A percentile compares a stretch with the other conserved stretches of the same genome.
phyloP scores from a whole-genome alignment of 1,140 invertebrate genomes.

The Odontomachus brunneus region DNA sequence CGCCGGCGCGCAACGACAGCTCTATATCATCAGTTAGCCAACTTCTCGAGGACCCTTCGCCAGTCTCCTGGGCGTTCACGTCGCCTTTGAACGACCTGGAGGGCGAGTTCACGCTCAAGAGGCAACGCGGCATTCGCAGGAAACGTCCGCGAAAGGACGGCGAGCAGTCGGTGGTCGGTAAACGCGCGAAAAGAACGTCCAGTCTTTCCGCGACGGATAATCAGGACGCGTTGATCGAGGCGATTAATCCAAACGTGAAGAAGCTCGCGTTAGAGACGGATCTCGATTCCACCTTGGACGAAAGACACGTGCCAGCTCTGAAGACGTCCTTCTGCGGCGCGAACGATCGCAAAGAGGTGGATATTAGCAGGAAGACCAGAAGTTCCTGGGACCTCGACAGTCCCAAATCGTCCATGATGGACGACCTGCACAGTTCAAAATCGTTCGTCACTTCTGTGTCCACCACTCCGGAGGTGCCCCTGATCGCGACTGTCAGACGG shows the following conservation, averaged over 20 bases:
- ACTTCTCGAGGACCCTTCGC: conserved; percentile 82
- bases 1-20: conserved; percentile 80
- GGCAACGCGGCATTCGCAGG: conserved; percentile 83
- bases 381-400: conserved; percentile 82
- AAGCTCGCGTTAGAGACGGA: conserved; percentile 82
- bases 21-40: conserved; percentile 84
- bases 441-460: conserved; percentile 79
- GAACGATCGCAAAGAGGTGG: conserved; percentile 68
- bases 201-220: conserved; percentile 70
- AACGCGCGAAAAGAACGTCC: conserved; percentile 73
- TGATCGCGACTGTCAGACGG: conserved; percentile 83
- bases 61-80: conserved; percentile 81
- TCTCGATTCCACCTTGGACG: conserved; percentile 77
- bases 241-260: conserved; percentile 82
- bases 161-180: conserved; percentile 73
- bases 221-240: conserved; percentile 71
- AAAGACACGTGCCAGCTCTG: conserved; percentile 36
- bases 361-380: conserved; percentile 70
- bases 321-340: conserved; percentile 52
- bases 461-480: conserved; percentile 81
- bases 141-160: conserved; percentile 79
- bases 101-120: conserved; percentile 82
- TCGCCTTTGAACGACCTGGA: conserved; percentile 81
- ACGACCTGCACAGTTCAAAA: conserved; percentile 82
- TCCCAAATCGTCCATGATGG: conserved; percentile 81